Percentiles rank a stretch among this genome's conserved stretches.
phyloP scores from a whole-genome alignment of 1,140 invertebrate genomes.

The Cylas formicarius region DNA sequence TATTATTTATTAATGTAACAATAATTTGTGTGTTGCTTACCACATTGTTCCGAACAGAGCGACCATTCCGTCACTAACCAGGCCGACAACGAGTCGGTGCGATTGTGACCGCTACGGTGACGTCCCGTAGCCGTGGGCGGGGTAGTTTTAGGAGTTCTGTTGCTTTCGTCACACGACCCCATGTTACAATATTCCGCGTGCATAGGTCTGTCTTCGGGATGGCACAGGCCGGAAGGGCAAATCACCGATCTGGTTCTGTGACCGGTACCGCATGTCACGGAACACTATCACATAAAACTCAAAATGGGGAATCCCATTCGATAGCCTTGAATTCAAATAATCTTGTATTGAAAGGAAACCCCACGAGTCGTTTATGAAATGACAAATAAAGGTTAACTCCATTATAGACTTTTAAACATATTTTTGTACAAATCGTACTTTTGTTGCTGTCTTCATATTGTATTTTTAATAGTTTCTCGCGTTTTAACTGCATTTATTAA shows the following conservation, averaged over 20 bases:
- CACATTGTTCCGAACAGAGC: slow-evolving; percentile 45
- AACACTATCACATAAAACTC: slow-evolving; percentile 45
- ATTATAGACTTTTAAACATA: too few relatives aligned
- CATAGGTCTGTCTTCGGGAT: slow-evolving; percentile 36
- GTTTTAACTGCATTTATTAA: too few relatives aligned
- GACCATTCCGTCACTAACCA: slow-evolving; percentile 48
- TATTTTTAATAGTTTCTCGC: too few relatives aligned
- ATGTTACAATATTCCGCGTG: slow-evolving; percentile 50
- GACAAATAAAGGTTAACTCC: too few relatives aligned
- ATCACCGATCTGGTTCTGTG: slow-evolving; percentile 45
- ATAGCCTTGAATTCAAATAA: too few relatives aligned
- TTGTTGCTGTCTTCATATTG: too few relatives aligned
- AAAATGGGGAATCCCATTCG: too few relatives aligned
- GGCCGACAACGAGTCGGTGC: slow-evolving; percentile 9
- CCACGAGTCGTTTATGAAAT: too few relatives aligned
- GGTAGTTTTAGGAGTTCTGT: slow-evolving; percentile 8
- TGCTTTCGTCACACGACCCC: slow-evolving; percentile 40
- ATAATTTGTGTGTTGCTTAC: too few relatives aligned
- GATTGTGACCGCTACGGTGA: slow-evolving; percentile 18
- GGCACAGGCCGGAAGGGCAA: slow-evolving; percentile 35
- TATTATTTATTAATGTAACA: too few relatives aligned
- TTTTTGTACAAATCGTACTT: too few relatives aligned
- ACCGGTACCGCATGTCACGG: slow-evolving; percentile 61
- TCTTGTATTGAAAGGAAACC: too few relatives aligned
- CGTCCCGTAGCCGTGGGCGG: not conserved